Base-by-base conservation (phyloP, 2,113 vertebrate species). In the Shinisaurus crocodilurus region DNA sequence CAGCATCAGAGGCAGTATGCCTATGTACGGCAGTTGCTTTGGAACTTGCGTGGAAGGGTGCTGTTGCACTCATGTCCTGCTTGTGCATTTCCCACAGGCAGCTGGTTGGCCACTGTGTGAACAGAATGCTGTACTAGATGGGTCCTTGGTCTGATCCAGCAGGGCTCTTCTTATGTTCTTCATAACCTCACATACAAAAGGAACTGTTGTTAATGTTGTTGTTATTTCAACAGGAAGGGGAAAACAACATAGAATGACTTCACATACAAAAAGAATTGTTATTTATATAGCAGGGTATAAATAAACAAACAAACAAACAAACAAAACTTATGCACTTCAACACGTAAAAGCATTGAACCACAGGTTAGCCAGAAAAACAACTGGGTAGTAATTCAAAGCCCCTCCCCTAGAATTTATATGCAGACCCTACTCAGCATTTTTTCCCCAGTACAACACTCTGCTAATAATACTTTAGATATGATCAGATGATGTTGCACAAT, bases 391-490 rank as follows among this genome's bases (percentile, higher is more conserved):
- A 7, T 76, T 50, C 0, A 0, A 92, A 93, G 25, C 7, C 83
- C 6, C 81, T 20, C 57, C n/a, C 9, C 50, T 37, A 0, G 86
- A 92, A 92, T 88, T 92, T 92, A 92, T 34, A 81, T 92, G 93
- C 45, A 80, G 37, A 72, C 82, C 90, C 92, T 94, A 90, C 82
- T 50, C 70, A 92, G 75, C 48, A 82, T 92, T 95, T 60, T 57
- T 84, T 74, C 40, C 75, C 54, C 45, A 92, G 43, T 5, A 23
- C 2, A 90, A 1, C 82, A 91, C 85, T 95, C 87, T 92, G 76
- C 91, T 95, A 91, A 94, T 86, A 92, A 93, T 92, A 80, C 65
- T 90, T 92, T 63, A 91, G 80, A 92, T 95, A 93, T 15, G 50
- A 94, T 92, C 91, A 89, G 57, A 86, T 82, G 85, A 93, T 92